Evolutionary conservation across 2,888 invertebrate genomes (phyloP).

Genomic region (Aromia moschata): DNA sequence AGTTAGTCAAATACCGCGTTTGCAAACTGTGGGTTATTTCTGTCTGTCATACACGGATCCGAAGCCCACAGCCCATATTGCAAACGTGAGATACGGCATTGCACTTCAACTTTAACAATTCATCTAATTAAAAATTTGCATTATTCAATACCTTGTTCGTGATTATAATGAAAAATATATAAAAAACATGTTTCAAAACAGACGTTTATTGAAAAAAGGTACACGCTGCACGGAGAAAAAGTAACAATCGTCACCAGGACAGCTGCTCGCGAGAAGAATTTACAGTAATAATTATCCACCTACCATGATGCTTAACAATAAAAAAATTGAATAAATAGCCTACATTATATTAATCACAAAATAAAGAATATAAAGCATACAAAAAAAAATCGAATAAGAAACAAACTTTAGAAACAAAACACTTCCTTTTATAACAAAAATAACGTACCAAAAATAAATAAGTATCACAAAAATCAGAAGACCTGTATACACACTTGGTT

Average conservation of each 20-base stretch:
- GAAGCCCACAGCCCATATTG: too few relatives aligned
- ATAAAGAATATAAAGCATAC: slow-evolving; percentile 19
- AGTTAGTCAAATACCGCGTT: too few relatives aligned
- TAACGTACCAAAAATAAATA: slow-evolving; percentile 20
- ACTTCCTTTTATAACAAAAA: slow-evolving; percentile 19
- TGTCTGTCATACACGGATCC: too few relatives aligned
- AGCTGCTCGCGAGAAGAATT: not conserved
- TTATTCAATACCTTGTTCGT: too few relatives aligned
- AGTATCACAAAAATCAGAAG: slow-evolving; percentile 22
- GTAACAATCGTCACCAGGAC: too few relatives aligned
- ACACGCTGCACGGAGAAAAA: too few relatives aligned
- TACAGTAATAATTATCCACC: not conserved
- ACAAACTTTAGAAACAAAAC: slow-evolving; percentile 17
- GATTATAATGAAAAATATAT: too few relatives aligned
- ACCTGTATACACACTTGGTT: slow-evolving; percentile 11
- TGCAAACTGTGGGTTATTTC: too few relatives aligned
- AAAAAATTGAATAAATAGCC: slow-evolving; percentile 8
- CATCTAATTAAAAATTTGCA: too few relatives aligned
- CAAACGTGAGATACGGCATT: too few relatives aligned
- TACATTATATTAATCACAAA: slow-evolving; percentile 6
- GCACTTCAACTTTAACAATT: too few relatives aligned
- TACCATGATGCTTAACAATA: slow-evolving; percentile 7
- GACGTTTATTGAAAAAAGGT: not conserved
- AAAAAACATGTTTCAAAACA: too few relatives aligned
- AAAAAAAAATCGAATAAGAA: slow-evolving; percentile 4